Conservation (phyloP, 2,888 invertebrate genomes). For the Caenorhabditis sinica region DNA sequence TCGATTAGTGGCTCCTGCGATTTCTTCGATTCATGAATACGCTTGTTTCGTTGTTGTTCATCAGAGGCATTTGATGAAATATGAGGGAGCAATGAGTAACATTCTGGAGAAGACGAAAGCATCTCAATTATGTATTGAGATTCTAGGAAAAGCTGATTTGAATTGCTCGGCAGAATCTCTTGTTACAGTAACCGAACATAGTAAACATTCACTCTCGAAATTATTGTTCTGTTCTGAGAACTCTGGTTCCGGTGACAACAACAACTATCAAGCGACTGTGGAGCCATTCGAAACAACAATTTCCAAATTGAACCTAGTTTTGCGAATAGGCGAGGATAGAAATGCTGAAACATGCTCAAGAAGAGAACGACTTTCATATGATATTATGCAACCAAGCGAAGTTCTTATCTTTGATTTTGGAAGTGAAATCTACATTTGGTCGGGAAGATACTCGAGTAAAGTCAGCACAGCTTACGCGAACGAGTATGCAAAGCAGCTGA, state of each 20-base stretch:
- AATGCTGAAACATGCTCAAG: slow-evolving; percentile 48
- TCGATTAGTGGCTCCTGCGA: slow-evolving; percentile 72
- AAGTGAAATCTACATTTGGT: slow-evolving; percentile 81
- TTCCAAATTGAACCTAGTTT: slow-evolving; percentile 52
- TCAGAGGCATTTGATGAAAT: slow-evolving; percentile 72
- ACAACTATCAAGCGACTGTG: neutral
- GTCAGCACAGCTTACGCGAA: slow-evolving; percentile 69
- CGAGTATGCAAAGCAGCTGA: slow-evolving; percentile 76
- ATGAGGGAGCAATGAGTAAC: slow-evolving; percentile 73
- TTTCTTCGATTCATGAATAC: slow-evolving; percentile 66
- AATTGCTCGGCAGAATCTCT: slow-evolving; percentile 68
- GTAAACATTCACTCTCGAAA: slow-evolving; percentile 32
- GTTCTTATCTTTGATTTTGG: slow-evolving; percentile 80
- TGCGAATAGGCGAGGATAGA: slow-evolving; percentile 52
- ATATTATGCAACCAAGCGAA: slow-evolving; percentile 66
- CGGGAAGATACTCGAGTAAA: slow-evolving; percentile 74
- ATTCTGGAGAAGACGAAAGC: slow-evolving; percentile 78
- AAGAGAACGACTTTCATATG: slow-evolving; percentile 35
- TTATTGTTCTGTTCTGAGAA: slow-evolving; percentile 43
- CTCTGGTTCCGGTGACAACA: neutral
- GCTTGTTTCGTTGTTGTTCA: slow-evolving; percentile 77
- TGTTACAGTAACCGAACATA: slow-evolving; percentile 65
- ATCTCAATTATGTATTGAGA: slow-evolving; percentile 75
- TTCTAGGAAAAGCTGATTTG: slow-evolving; percentile 76
- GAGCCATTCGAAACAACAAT: slow-evolving; percentile 54